Evolutionary conservation across 2,797 vertebrate genomes (phyloP), one percentile per base, ranked within the genome.

Genomic region (Sebastes taczanowskii): DNA sequence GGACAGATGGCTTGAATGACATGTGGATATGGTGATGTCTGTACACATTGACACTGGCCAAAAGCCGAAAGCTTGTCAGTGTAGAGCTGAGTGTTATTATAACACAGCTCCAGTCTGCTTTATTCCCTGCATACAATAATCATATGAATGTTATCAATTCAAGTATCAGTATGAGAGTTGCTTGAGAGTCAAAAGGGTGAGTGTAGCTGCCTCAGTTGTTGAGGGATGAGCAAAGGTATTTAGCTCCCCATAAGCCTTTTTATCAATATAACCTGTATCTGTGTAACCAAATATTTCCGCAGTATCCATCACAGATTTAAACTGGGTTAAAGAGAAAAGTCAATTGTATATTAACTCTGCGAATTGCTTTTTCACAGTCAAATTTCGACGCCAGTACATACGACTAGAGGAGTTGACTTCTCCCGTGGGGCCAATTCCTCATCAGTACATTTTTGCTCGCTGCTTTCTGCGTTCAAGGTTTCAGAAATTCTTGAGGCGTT

Each of bases 161-260:
- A 71, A 62, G 65, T 30, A n/a, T 60, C 64, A 80, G 79, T 70
- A 77, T 81, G 60, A 82, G 58, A 71, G 59, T 55, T 77, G 38
- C 29, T 70, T 46, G 38, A 71, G 70, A 86, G 80, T 79, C 16
- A 73, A 74, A 88, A 83, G 74, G 65, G 49, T 35, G 38, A 75
- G 71, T 55, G 73, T 56, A 32, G 77, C 71, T 77, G 82, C 68
- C 53, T 71, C 65, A 34, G 71, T 70, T 32, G 63, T 68, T 86
- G 76, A 89, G 77, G 75, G 61, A 84, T 77, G 49, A 81, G 69
- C 61, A 62, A 62, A 53, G 64, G 77, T 77, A 81, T 86, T 85
- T 81, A 70, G 27, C 56, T 78, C 79, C 46, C 60, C 60, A 64
- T 76, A 77, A 89, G 81, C 76, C 69, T 81, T 86, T 81, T 74